A percentile compares a stretch with the other conserved stretches of the same genome.
Evolutionary conservation across 2,113 vertebrate genomes (phyloP).

Genomic region (Oriolus oriolus): DNA sequence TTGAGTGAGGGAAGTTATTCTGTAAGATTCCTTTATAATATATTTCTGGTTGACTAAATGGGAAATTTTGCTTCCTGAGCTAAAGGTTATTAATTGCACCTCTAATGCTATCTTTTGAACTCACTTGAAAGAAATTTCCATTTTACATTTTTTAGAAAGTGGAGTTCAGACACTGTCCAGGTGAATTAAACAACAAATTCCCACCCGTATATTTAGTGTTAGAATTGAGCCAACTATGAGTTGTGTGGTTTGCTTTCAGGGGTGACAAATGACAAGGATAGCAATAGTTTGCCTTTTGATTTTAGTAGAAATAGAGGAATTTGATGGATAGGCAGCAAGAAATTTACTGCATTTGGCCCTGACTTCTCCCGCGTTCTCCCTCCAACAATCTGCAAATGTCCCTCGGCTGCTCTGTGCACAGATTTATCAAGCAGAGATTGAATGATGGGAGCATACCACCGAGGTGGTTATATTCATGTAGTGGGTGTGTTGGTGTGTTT

Average conservation of each 20-base stretch:
- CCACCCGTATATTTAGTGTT: not conserved
- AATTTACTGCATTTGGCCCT: not conserved
- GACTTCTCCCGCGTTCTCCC: not conserved
- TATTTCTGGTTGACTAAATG: not conserved
- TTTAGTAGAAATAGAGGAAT: not conserved
- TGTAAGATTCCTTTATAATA: not conserved
- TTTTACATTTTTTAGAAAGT: not conserved
- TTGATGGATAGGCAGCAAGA: not conserved
- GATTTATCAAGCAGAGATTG: not conserved
- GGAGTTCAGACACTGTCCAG: not conserved
- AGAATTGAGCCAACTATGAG: not conserved
- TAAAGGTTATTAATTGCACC: not conserved
- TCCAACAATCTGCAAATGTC: not conserved
- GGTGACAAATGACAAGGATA: not conserved
- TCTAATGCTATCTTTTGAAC: not conserved
- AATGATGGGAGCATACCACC: not conserved
- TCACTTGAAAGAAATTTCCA: not conserved
- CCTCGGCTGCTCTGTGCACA: not conserved
- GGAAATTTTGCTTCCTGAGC: not conserved
- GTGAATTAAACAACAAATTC: not conserved
- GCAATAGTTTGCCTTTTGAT: not conserved
- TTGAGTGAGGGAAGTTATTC: not conserved
- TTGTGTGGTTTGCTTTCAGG: not conserved
- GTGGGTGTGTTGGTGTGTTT: not conserved
- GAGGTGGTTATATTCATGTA: not conserved